Percentiles rank a stretch among this genome's conserved stretches.
Conservation (phyloP, 1,140 invertebrate genomes). For the Rhynchophorus ferrugineus region DNA sequence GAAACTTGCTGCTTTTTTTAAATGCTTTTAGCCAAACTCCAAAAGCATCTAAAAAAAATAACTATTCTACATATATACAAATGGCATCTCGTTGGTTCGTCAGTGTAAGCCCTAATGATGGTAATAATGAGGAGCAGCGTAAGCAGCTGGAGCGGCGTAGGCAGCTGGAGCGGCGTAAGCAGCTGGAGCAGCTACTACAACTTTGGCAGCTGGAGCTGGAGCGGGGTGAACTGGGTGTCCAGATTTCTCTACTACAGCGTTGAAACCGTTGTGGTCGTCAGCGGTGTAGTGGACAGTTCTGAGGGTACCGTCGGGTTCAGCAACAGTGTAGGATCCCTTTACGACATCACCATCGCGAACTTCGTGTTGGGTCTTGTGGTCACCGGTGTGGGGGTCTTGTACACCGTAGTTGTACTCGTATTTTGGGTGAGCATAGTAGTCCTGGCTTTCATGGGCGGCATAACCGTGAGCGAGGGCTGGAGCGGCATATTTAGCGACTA, state of each 20-base stretch:
- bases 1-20: too few species aligned
- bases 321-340: slow-evolving; percentile 53
- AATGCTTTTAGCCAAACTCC: too few species aligned
- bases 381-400: slow-evolving; percentile 49
- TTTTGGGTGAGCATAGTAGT: slow-evolving; percentile 42
- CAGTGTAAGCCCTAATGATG: slow-evolving; percentile 15
- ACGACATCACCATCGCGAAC: slow-evolving; percentile 54
- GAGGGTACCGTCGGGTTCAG: slow-evolving; percentile 54
- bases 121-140: slow-evolving; percentile 11
- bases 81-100: too few species aligned
- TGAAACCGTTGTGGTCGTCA: slow-evolving; percentile 46
- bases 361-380: slow-evolving; percentile 51
- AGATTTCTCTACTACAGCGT: slow-evolving; percentile 37
- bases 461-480: slow-evolving; percentile 1
- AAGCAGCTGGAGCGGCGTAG: slow-evolving; percentile 5
- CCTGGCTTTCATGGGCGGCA: slow-evolving; percentile 3
- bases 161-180: too few species aligned
- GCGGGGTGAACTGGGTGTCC: slow-evolving; percentile 5
- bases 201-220: neutral
- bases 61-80: too few species aligned
- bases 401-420: slow-evolving; percentile 49
- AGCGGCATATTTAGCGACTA: too few species aligned
- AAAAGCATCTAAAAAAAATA: too few species aligned
- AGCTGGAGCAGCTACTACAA: too few species aligned
- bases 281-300: slow-evolving; percentile 58